phyloP scores from a whole-genome alignment of 2,888 invertebrate genomes.

The Conus canariensis region DNA sequence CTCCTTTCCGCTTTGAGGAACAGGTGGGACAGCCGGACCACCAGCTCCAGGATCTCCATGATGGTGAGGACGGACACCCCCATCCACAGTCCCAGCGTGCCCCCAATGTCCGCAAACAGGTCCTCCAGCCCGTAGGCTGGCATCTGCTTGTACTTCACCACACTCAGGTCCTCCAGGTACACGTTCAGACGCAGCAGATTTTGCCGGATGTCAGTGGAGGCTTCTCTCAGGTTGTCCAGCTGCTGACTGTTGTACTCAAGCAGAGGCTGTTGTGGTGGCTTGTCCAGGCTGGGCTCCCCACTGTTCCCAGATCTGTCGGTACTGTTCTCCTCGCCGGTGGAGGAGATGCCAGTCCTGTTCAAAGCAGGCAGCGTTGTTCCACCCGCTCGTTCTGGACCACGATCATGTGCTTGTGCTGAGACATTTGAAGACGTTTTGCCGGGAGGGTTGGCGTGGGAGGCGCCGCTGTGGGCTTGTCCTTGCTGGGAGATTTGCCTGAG shows the following conservation, averaged over 20 bases:
- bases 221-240: constrained; percentile 50
- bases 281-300: not conserved
- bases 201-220: constrained; percentile 67
- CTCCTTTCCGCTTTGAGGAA: constrained; percentile 61
- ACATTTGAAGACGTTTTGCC: not conserved
- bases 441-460: not conserved
- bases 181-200: constrained; percentile 70
- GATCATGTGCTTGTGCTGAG: not conserved
- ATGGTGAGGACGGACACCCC: constrained; percentile 70
- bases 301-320: not conserved
- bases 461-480: not conserved
- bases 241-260: constrained; percentile 40
- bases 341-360: not conserved
- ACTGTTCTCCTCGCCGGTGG: not conserved
- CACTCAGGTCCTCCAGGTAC: constrained; percentile 70
- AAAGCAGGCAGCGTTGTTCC: not conserved
- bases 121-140: constrained; percentile 68
- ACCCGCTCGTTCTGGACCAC: not conserved
- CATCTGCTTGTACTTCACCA: constrained; percentile 67
- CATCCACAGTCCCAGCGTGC: constrained; percentile 73
- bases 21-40: constrained; percentile 61
- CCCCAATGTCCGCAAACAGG: constrained; percentile 71
- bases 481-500: constrained; percentile 23
- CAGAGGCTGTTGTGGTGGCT: not conserved
- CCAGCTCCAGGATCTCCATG: constrained; percentile 67